Evolutionary conservation across 2,888 invertebrate species (phyloP), one percentile per base, ranked within the genome.

Genomic region (Plusia festucae): DNA sequence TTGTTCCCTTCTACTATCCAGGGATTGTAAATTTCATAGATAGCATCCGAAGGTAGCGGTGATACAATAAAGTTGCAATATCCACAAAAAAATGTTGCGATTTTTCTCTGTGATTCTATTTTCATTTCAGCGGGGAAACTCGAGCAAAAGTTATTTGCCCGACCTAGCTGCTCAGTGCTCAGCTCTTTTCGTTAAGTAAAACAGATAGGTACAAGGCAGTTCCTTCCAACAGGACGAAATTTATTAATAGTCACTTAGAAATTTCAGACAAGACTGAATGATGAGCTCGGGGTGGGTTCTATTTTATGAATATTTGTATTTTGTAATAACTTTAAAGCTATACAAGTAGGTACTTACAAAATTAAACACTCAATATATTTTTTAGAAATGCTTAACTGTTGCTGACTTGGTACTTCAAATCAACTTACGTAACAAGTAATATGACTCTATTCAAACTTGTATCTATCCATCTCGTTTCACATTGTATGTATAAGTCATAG

Each of bases 121-220:
- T 70, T 64, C 49, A 65, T 71, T 73, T 70, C 57, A 71, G 55
- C 61, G 49, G 40, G 16, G 66, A 73, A 81, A 75, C 56, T 68
- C 56, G 66, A 66, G 65, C 30, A 72, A 80, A 79, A 76, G 61
- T 80, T 84, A 71, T 74, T 72, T 70, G 65, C 63, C 58, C 63
- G 22, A 55, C 64, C 62, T 58, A 46, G 64, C 65, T 64, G 62
- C 65, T 66, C 63, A 68, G 62, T 64, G 62, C 65, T 66, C 63
- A 68, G 62, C 54, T 73, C 63, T 76, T 82, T 77, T 79, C 73
- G 49, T 57, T 67, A 53, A 71, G 60, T 68, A 72, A 73, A 77
- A 73, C 67, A 76, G 68, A 76, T 72, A 71, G 51, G 34, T 65
- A 51, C 44, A 53, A 34, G 32, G 40, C 34, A 53, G 34, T 60